These are phyloP conservation scores for Platyura marginata DNA, from an alignment of 1,140 invertebrate genomes.

Conservation along the genomic window DNA sequence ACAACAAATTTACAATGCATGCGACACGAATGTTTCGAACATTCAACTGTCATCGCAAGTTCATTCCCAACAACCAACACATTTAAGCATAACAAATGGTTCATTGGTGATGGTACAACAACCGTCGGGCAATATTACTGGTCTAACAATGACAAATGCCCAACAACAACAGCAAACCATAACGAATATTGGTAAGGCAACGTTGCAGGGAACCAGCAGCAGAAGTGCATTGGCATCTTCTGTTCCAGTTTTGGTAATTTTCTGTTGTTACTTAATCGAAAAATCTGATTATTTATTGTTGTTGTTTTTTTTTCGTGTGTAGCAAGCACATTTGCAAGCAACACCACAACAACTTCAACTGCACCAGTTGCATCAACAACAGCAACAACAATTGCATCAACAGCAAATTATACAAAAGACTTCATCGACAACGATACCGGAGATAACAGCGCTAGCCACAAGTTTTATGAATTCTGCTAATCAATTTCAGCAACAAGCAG, in stretches of 20 bases:
- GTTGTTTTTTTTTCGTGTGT: constrained; percentile 5
- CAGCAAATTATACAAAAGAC: constrained; percentile 2
- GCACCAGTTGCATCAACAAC: constrained; percentile 11
- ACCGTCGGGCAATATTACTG: constrained; percentile 10
- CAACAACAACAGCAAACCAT: constrained; percentile 11
- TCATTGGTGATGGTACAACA: constrained; percentile 32
- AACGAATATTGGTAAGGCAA: constrained; percentile 18
- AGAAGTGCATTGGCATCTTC: constrained; percentile 26
- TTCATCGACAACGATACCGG: constrained; percentile 36
- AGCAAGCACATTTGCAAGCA: constrained; percentile 38
- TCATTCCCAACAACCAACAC: constrained; percentile 19
- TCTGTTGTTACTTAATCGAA: not conserved
- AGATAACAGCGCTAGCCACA: constrained; percentile 54
- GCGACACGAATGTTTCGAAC: constrained; percentile 15
- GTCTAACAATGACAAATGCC: constrained; percentile 1
- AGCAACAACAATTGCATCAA: constrained; percentile 8
- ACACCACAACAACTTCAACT: constrained; percentile 20
- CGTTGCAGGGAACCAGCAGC: too few species aligned
- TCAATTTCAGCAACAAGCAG: constrained; percentile 50
- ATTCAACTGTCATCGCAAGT: constrained; percentile 27
- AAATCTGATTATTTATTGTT: constrained; percentile 2
- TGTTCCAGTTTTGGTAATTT: constrained; percentile 33
- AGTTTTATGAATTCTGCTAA: constrained; percentile 63
- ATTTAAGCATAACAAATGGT: constrained; percentile 28
- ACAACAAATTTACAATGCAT: constrained; percentile 18